Evolutionary conservation across 2,888 invertebrate species (phyloP).

Genomic region (Hyposoter dolosus): DNA sequence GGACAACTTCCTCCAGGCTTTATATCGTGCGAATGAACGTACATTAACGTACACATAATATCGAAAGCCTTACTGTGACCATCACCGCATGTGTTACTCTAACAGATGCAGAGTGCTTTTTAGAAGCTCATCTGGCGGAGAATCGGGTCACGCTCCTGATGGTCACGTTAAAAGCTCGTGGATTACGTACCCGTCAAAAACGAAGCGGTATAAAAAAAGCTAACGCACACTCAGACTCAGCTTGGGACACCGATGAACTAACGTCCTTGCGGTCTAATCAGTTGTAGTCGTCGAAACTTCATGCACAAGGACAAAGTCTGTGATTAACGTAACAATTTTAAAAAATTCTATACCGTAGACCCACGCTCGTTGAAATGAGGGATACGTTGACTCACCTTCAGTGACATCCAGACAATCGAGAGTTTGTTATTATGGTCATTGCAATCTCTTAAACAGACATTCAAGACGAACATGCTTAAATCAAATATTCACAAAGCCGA

Average conservation of each 20-base stretch:
- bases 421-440: too few species aligned
- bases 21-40: not conserved
- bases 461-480: too few species aligned
- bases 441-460: too few species aligned
- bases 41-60: conserved; percentile 14
- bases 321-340: not conserved
- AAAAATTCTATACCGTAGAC: not conserved
- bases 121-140: conserved; percentile 55
- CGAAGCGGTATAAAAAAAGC: conserved; percentile 47
- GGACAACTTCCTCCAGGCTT: not conserved
- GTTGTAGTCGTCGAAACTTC: conserved; percentile 22
- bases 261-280: conserved; percentile 33
- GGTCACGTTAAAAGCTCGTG: conserved; percentile 67
- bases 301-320: conserved; percentile 10
- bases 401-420: too few species aligned
- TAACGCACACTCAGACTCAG: conserved; percentile 45
- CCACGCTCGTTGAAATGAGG: too few species aligned
- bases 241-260: conserved; percentile 5
- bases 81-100: conserved; percentile 57
- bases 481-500: too few species aligned
- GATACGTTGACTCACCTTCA: too few species aligned
- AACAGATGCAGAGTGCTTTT: conserved; percentile 63
- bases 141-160: conserved; percentile 56
- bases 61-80: conserved; percentile 44
- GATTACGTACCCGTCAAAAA: conserved; percentile 57